Evolutionary conservation across 2,888 invertebrate species (phyloP).

Genomic region (Zootermopsis nevadensis): DNA sequence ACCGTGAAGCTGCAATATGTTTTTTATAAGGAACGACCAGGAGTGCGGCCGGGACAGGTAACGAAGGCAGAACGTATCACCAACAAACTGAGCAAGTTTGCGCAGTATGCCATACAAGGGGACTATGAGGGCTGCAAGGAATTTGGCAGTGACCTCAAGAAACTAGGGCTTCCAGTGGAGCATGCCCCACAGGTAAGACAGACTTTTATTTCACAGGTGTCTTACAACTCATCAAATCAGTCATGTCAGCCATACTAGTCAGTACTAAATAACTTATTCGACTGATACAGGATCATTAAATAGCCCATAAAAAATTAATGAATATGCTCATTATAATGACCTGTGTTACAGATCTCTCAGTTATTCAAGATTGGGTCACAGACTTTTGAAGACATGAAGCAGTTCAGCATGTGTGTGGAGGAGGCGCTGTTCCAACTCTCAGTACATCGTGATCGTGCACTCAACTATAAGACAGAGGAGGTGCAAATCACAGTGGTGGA

Average conservation of each 20-base stretch:
- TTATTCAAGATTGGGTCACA: slow-evolving; percentile 95
- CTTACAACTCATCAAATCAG: too few species aligned
- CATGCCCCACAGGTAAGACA: slow-evolving; percentile 88
- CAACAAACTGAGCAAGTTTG: slow-evolving; percentile 91
- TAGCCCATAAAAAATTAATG: too few species aligned
- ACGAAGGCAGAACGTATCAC: slow-evolving; percentile 93
- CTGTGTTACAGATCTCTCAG: slow-evolving; percentile 84
- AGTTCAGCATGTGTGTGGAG: slow-evolving; percentile 91
- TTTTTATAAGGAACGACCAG: slow-evolving; percentile 97
- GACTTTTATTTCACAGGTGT: too few species aligned
- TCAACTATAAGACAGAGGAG: slow-evolving; percentile 96
- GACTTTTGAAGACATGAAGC: slow-evolving; percentile 88
- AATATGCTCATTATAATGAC: too few species aligned
- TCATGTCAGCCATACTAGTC: too few species aligned
- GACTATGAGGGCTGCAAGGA: slow-evolving; percentile 94
- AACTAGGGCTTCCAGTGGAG: slow-evolving; percentile 94
- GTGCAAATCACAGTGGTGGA: slow-evolving; percentile 95
- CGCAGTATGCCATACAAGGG: slow-evolving; percentile 92
- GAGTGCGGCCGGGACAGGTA: slow-evolving; percentile 93
- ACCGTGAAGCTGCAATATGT: slow-evolving; percentile 97
- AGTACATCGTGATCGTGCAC: slow-evolving; percentile 87
- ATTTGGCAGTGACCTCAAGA: slow-evolving; percentile 91
- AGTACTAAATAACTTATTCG: too few species aligned
- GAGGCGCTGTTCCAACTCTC: slow-evolving; percentile 89
- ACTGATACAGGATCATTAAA: too few species aligned